Evolutionary conservation across 2,797 vertebrate species (phyloP), one percentile per base, ranked within the genome.

Genomic region (Diplodus sargus): DNA sequence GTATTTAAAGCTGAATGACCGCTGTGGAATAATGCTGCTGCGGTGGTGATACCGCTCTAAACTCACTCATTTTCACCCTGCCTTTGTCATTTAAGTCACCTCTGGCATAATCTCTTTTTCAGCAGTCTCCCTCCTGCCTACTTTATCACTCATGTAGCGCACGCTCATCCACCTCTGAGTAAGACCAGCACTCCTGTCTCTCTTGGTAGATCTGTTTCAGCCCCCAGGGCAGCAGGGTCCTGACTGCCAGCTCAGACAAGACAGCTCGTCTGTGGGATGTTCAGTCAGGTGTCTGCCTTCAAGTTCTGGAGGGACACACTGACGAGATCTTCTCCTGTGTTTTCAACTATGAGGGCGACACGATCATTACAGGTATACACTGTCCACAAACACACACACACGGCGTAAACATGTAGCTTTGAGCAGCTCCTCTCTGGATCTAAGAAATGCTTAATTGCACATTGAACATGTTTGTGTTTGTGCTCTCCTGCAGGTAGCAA

Each of bases 251-350:
- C 75, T 94, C 95, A 48, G 98, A 99, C 92, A 97, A 95, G 87
- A 98, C 97, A 0, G 96, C 96, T 13, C 94, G 97, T 25, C 94
- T 99, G 75, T 99, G 98, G 98, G 97, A 98, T 25, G 94, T 89
- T 71, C 93, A 93, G 75, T 96, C 97, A 1, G 98, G 97, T 43
- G 91, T 92, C 3, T 98, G 97, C 76, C 92, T 98, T 20, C 97
- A 98, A 93, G 85, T 96, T 71, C 91, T 99, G 45, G 91, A 96
- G 80, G 98, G 98, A 2, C 98, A 99, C 92, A 95, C 85, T 0
- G 97, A 98, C 70, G 97, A 99, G 82, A 97, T 99, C 87, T 99
- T 99, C 89, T 98, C 97, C 61, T 98, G 96, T 1, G 95, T 94
- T 81, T 99, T 99, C 87, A 99, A 99, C 93, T 99, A 99, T 7